Base-by-base conservation (phyloP, 2,888 invertebrate genomes). In the Eumacrocentrus americanus region DNA sequence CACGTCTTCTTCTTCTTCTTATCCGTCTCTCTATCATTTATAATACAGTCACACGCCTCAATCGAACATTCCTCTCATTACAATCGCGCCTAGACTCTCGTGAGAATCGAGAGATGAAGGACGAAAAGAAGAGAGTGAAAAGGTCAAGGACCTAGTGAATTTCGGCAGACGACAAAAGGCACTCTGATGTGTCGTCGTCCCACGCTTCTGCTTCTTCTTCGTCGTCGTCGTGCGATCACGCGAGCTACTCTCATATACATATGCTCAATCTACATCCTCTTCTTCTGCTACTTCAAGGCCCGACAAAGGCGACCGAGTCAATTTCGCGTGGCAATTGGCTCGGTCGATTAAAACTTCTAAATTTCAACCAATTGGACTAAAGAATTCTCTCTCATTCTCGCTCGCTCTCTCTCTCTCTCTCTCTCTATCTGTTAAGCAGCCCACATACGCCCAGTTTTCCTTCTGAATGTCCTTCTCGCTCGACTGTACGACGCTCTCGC, bases 241-340 rank as follows among this genome's bases (percentile, higher is more conserved):
- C 54, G 22, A 44, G 34, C 25, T 40, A 23, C 38, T 40, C 23
- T 29, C 29, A 6, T 9, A 44, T 25, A 54, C 44, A 54, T 42
- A 54, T 29, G 38, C 42, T 53, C 34, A 40, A 53, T n/a, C 40
- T 22, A 38, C 29, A 25, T 53, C 34, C 5, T 35, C 37, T n/a
- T n/a, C 16, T 37, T 37, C 22, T 18, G 7, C 20, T 14, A 34
- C 37, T 50, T 47, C 11, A 46, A 48, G 42, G 22, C 22, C 37
- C 34, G 25, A 16, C 23, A 51, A 51, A 58, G 51, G 54, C 50
- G 59, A 58, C n/a, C 48, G 53, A 61, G 60, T 48, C 65, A 63
- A 63, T 65, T 65, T 63, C 60, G 61, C 61, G 58, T 61, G 61
- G 63, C 65, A 65, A 65, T 65, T 65, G 65, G 60, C 44, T 58